Evolutionary conservation across 2,113 vertebrate species (phyloP).

Genomic region (Heteronetta atricapilla): DNA sequence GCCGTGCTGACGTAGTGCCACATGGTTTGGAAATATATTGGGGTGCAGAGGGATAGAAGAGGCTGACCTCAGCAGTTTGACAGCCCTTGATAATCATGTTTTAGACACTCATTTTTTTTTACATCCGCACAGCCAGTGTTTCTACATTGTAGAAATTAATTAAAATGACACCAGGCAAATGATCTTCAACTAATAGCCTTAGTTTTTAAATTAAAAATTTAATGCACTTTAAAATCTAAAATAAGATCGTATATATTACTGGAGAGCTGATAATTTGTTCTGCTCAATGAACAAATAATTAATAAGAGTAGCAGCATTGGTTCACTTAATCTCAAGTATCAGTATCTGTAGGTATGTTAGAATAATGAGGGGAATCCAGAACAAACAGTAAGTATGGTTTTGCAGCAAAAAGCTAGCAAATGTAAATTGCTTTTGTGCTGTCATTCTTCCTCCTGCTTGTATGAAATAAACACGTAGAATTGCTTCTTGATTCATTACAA

Average conservation of each 20-base stretch:
- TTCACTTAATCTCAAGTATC: background rate
- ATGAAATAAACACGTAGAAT: background rate
- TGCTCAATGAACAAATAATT: background rate
- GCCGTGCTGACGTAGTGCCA: background rate
- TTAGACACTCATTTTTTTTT: background rate
- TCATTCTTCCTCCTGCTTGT: background rate
- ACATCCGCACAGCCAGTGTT: background rate
- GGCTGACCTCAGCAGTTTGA: background rate
- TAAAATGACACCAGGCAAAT: background rate
- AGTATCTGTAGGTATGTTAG: background rate
- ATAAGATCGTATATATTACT: background rate
- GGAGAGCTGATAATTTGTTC: conserved; percentile 11
- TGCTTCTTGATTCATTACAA: background rate
- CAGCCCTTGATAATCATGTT: background rate
- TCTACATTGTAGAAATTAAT: background rate
- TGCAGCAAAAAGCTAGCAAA: background rate
- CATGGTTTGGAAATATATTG: background rate
- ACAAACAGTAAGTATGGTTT: background rate
- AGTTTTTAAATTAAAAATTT: background rate
- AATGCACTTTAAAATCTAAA: background rate
- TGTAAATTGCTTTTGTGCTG: background rate
- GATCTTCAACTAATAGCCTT: background rate
- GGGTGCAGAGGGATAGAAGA: background rate
- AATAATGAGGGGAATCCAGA: background rate
- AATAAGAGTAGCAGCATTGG: background rate